Evolutionary conservation across 1,140 invertebrate species (phyloP).

Genomic region (Chymomyza costata): DNA sequence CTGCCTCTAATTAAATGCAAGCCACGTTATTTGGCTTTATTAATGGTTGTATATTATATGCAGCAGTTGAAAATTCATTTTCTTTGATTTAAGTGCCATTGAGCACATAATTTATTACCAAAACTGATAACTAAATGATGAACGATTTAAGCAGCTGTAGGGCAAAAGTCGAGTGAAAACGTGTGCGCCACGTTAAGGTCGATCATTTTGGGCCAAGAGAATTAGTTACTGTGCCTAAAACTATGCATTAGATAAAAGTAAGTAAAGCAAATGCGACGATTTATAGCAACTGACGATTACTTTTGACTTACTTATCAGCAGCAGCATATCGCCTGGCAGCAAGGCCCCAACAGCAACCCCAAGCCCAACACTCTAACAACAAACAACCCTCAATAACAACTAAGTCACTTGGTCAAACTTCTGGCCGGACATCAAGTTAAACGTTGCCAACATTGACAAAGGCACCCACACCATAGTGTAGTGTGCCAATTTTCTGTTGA

Average conservation of each 20-base stretch:
- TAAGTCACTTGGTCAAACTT: slow-evolving; percentile 49
- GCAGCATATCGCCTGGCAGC: too few relatives aligned
- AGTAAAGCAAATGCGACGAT: slow-evolving; percentile 47
- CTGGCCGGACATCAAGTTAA: too few relatives aligned
- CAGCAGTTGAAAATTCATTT: slow-evolving; percentile 10
- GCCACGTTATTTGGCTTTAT: too few relatives aligned
- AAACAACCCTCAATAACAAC: slow-evolving; percentile 50
- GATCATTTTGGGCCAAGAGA: slow-evolving; percentile 9
- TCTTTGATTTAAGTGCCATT: not conserved
- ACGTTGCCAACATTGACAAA: slow-evolving; percentile 55
- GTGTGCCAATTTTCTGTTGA: slow-evolving; percentile 68
- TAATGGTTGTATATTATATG: too few relatives aligned
- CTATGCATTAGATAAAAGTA: slow-evolving; percentile 28
- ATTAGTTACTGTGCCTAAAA: slow-evolving; percentile 27
- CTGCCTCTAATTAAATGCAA: slow-evolving; percentile 52
- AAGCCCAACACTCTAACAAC: too few relatives aligned
- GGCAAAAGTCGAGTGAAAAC: too few relatives aligned
- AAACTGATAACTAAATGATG: slow-evolving; percentile 54
- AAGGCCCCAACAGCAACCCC: slow-evolving; percentile 14
- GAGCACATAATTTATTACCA: slow-evolving; percentile 40
- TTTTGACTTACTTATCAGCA: slow-evolving; percentile 42
- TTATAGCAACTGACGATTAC: slow-evolving; percentile 32
- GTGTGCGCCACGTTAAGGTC: slow-evolving; percentile 3
- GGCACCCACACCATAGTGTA: not conserved
- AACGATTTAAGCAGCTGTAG: too few relatives aligned